Conservation (phyloP, 2,797 vertebrate genomes). For the Lemur catta region DNA sequence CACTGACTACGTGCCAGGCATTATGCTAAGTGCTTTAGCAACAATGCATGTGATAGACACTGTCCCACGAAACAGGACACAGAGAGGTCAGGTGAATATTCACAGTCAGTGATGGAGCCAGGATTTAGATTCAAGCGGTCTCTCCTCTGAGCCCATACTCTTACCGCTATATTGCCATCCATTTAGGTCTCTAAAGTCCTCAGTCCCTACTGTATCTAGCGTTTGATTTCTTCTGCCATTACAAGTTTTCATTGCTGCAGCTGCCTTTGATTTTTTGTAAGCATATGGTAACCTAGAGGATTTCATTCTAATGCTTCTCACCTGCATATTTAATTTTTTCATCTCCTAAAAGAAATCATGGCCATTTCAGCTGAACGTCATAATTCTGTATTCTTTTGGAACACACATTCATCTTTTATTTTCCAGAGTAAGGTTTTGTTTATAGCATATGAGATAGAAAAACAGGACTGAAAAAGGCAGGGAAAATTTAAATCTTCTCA, state of each 20-base stretch:
- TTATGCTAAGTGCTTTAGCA: background rate
- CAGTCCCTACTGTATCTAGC: slow-evolving; percentile 33
- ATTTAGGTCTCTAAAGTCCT: background rate
- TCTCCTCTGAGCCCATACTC: background rate
- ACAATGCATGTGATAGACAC: background rate
- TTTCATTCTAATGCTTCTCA: slow-evolving; percentile 73
- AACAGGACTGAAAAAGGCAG: slow-evolving; percentile 25
- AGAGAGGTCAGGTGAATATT: background rate
- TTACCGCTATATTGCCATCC: background rate
- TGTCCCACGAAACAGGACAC: background rate
- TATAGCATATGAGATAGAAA: slow-evolving; percentile 42
- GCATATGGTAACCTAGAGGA: slow-evolving; percentile 61
- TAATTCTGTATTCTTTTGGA: slow-evolving; percentile 58
- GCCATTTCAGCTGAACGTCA: slow-evolving; percentile 38
- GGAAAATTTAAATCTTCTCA: slow-evolving; percentile 48
- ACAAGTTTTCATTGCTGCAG: slow-evolving; percentile 65
- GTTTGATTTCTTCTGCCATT: slow-evolving; percentile 64
- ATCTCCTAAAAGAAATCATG: slow-evolving; percentile 68
- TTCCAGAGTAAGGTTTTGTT: slow-evolving; percentile 50
- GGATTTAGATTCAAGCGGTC: background rate
- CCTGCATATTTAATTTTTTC: slow-evolving; percentile 75
- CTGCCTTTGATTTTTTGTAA: slow-evolving; percentile 54
- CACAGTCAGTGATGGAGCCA: background rate
- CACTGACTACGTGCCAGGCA: background rate
- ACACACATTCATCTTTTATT: slow-evolving; percentile 44